Conservation (phyloP, 2,797 vertebrate genomes). For the Uromys caudimaculatus region DNA sequence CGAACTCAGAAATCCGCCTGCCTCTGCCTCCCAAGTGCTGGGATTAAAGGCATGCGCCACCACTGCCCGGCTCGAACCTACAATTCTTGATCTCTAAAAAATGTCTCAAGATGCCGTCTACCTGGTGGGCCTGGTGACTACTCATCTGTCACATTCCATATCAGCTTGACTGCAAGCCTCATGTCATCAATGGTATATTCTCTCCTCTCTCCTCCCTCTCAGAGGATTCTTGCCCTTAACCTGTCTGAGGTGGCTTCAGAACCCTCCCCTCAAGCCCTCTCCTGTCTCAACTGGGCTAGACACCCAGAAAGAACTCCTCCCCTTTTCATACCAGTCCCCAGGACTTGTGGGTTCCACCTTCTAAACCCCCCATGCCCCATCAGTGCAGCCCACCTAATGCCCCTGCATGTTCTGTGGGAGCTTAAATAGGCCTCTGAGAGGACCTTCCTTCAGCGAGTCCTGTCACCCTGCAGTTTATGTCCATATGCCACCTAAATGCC, state of each 20-base stretch:
- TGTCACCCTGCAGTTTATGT: neutral
- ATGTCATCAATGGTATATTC: fast-evolving
- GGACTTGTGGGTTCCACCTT: neutral
- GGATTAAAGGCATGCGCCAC: too few species aligned
- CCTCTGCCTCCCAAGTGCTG: too few species aligned
- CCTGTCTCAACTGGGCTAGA: neutral
- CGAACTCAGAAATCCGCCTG: too few species aligned
- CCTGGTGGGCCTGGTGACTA: neutral
- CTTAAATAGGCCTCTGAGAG: neutral
- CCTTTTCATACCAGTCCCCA: neutral
- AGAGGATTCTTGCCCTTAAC: neutral
- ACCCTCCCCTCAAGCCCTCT: neutral
- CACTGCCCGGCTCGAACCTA: too few species aligned
- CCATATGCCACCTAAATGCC: fast-evolving
- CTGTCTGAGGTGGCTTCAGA: neutral
- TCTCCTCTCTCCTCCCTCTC: neutral
- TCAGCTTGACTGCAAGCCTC: neutral
- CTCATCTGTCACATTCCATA: fast-evolving
- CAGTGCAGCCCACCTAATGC: neutral
- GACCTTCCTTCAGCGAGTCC: neutral
- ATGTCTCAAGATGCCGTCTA: neutral
- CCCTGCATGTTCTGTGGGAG: neutral
- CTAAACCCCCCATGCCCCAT: neutral
- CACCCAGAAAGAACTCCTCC: neutral
- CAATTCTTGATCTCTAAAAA: neutral